These are phyloP conservation scores for Drosophila cracens DNA, from an alignment of 2,888 invertebrate species.

Conservation along the genomic window DNA sequence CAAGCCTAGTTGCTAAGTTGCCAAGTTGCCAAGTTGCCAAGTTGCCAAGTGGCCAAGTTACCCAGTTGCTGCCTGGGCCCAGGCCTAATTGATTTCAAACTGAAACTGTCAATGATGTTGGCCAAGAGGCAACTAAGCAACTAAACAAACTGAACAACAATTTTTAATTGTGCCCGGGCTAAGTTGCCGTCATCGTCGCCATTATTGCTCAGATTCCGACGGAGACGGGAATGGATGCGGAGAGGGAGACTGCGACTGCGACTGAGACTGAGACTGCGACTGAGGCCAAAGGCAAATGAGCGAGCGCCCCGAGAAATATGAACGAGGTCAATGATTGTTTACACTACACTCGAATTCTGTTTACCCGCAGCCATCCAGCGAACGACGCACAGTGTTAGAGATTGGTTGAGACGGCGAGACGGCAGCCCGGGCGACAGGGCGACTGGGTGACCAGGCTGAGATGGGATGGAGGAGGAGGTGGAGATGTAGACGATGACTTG, in stretches of 20 bases:
- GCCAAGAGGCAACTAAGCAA: slow-evolving; percentile 33
- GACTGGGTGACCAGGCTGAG: not conserved
- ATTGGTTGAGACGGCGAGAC: slow-evolving; percentile 42
- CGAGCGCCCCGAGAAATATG: slow-evolving; percentile 66
- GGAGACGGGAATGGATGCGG: not conserved
- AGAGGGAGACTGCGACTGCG: not conserved
- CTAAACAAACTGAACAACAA: slow-evolving; percentile 63
- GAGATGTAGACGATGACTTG: not conserved
- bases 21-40: slow-evolving; percentile 1
- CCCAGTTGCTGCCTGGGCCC: slow-evolving; percentile 7
- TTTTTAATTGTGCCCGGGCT: slow-evolving; percentile 70
- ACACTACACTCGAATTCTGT: slow-evolving; percentile 79
- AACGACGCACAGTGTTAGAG: slow-evolving; percentile 23
- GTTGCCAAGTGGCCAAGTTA: slow-evolving; percentile 18
- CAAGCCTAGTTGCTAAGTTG: slow-evolving; percentile 18
- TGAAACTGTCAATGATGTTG: slow-evolving; percentile 46
- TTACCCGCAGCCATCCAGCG: slow-evolving; percentile 59
- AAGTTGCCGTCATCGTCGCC: slow-evolving; percentile 33
- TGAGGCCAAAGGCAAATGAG: slow-evolving; percentile 73
- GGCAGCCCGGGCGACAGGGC: slow-evolving; percentile 21
- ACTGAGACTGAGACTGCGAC: not conserved
- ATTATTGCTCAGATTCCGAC: not conserved
- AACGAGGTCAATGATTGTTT: slow-evolving; percentile 80
- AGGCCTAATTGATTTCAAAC: slow-evolving; percentile 67
- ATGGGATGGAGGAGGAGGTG: not conserved